Evolutionary conservation across 2,888 invertebrate species (phyloP), one percentile per base, ranked within the genome.

Genomic region (Euplagia quadripunctaria): DNA sequence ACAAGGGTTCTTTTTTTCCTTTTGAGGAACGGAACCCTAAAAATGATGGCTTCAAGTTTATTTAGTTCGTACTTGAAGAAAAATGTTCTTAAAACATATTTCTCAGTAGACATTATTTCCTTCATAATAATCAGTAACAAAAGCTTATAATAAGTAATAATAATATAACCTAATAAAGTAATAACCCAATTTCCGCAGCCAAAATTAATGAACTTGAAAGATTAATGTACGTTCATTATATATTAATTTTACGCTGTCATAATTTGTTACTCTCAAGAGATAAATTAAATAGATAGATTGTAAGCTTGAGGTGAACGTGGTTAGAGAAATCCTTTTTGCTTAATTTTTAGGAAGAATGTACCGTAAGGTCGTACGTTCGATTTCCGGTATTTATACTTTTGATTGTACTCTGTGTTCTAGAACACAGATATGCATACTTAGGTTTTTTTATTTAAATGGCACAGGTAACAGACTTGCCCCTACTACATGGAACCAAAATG

Each of bases 221-320:
- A 72, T 72, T 63, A 72, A 72, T 67, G 68, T 51, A 51, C 51
- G 46, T 55, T 68, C 68, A 64, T 72, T 64, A 72, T 17, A 41
- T 64, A 61, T 49, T 68, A 63, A 64, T 72, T 68, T 68, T 41
- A 42, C 68, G 68, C 41, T 72, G 67, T 72, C 68, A 64, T 68
- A 72, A 72, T 72, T 72, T 68, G 72, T 72, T 68, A 20, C 43
- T 64, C 72, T 72, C 31, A 52, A 61, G 63, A 31, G 72, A 64
- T 68, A 55, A 68, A 72, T 72, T 58, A 51, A 46, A 43, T 7
- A 14, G 5, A 9, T 49, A 64, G 46, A 69, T 52, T 43, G 46
- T 16, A 55, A 31, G 46, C 46, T 69, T 69, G 61, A 68, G 63
- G 63, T 70, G n/a, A 43, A 55, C 16, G 55, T 42, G 51, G 17